These are phyloP conservation scores for Ochropleura plecta DNA, from an alignment of 2,888 invertebrate genomes.

Conservation along the genomic window DNA sequence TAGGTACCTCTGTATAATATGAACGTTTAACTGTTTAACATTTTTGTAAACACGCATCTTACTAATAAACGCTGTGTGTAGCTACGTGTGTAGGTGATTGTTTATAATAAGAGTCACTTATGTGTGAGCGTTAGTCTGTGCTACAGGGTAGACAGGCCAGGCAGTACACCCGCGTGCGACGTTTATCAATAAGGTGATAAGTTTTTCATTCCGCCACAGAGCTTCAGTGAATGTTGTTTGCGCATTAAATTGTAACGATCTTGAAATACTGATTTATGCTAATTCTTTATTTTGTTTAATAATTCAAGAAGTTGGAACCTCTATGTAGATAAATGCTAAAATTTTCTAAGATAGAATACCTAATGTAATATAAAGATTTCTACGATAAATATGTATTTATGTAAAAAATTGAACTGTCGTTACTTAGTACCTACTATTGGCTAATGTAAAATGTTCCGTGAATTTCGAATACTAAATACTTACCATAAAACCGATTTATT, in stretches of 20 bases:
- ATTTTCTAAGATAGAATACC: slow-evolving; percentile 75
- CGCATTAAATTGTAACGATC: slow-evolving; percentile 66
- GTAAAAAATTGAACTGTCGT: slow-evolving; percentile 81
- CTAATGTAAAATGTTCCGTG: slow-evolving; percentile 73
- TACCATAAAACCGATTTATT: slow-evolving; percentile 65
- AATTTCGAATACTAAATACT: slow-evolving; percentile 71
- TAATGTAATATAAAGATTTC: slow-evolving; percentile 83
- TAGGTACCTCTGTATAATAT: slow-evolving; percentile 79
- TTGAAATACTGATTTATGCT: slow-evolving; percentile 63
- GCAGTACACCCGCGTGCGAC: slow-evolving; percentile 12
- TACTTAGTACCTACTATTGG: slow-evolving; percentile 74
- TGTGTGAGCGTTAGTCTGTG: slow-evolving; percentile 2
- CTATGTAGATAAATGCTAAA: slow-evolving; percentile 70
- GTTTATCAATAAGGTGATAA: slow-evolving; percentile 64
- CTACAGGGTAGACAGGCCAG: neutral
- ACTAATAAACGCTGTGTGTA: slow-evolving; percentile 41
- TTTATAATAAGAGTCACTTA: slow-evolving; percentile 34
- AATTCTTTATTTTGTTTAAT: slow-evolving; percentile 62
- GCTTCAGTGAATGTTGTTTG: slow-evolving; percentile 84
- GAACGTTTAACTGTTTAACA: slow-evolving; percentile 76
- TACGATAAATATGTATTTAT: slow-evolving; percentile 87
- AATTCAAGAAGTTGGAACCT: slow-evolving; percentile 64
- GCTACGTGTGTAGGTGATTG: slow-evolving; percentile 20
- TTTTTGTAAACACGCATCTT: slow-evolving; percentile 62
- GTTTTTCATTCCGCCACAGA: slow-evolving; percentile 77